phyloP scores from a whole-genome alignment of 2,113 vertebrate genomes.

The Chamaetylas fuelleborni region DNA sequence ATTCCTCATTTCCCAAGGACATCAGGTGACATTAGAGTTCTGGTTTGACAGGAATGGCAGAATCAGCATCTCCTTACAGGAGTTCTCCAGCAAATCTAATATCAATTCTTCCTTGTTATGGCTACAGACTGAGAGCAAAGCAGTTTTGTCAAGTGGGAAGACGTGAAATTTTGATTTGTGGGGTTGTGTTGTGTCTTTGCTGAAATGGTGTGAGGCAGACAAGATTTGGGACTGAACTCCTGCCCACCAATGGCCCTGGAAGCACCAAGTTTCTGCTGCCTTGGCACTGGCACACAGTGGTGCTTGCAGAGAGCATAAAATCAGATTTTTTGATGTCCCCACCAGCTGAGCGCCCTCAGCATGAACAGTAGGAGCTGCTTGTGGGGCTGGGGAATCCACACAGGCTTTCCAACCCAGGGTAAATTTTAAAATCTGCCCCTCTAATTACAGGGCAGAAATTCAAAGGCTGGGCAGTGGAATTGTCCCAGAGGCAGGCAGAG shows the following conservation, averaged over 20 bases:
- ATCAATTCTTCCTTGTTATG: not conserved
- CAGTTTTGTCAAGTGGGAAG: not conserved
- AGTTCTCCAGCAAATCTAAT: not conserved
- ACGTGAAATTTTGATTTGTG: not conserved
- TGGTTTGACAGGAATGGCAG: not conserved
- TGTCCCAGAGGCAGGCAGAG: not conserved
- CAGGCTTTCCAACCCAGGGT: not conserved
- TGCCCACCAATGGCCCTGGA: not conserved
- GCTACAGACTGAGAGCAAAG: not conserved
- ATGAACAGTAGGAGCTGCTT: not conserved
- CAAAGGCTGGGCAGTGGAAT: not conserved
- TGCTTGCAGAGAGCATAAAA: not conserved
- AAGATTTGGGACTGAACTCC: not conserved
- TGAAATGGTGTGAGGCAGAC: not conserved
- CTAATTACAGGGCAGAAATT: not conserved
- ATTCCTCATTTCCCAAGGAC: not conserved
- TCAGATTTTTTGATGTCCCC: not conserved
- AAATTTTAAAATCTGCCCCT: not conserved
- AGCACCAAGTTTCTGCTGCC: not conserved
- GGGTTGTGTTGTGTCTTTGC: not conserved
- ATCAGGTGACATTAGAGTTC: not conserved
- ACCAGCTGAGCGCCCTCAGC: not conserved
- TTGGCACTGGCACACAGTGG: not conserved
- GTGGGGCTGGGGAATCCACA: not conserved
- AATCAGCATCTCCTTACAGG: not conserved